phyloP scores from a whole-genome alignment of 37 sponge, comb jelly and placozoan species.

The Agelas oroides region DNA sequence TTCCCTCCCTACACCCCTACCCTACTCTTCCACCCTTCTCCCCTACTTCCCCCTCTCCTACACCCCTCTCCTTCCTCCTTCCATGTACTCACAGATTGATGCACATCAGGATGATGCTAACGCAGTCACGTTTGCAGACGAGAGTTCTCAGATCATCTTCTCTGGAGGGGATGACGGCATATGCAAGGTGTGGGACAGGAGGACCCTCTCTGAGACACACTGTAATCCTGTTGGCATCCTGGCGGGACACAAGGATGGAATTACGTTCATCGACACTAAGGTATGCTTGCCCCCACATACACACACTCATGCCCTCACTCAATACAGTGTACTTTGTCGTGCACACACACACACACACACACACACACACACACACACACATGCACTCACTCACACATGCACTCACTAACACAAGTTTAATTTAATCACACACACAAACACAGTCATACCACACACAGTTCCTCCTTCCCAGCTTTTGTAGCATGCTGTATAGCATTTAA shows the following conservation, averaged over 20 bases:
- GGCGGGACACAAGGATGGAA: constrained; percentile 89
- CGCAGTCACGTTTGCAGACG: constrained; percentile 64
- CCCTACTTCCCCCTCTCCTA: too few species aligned
- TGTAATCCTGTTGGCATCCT: constrained; percentile 84
- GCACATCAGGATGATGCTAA: constrained; percentile 87
- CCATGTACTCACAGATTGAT: constrained; percentile 30
- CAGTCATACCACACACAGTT: not conserved
- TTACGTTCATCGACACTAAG: constrained; percentile 87
- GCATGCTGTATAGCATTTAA: too few species aligned
- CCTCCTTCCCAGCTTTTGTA: too few species aligned
- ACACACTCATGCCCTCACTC: too few species aligned
- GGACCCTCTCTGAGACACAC: constrained; percentile 49
- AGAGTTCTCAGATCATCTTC: constrained; percentile 68
- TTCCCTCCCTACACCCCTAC: too few species aligned
- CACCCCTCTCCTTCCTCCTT: not conserved
- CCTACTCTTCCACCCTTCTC: too few species aligned
- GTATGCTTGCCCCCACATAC: constrained; percentile 16
- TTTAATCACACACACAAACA: not conserved
- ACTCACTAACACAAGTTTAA: too few species aligned
- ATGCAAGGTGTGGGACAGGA: constrained; percentile 86
- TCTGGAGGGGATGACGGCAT: constrained; percentile 78
- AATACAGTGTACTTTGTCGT: not conserved
- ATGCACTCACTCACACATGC: too few species aligned
- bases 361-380: too few species aligned
- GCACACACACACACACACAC: not conserved